These are phyloP conservation scores for Amaurobius ferox DNA, from an alignment of 2,888 invertebrate genomes.

Conservation along the genomic window DNA sequence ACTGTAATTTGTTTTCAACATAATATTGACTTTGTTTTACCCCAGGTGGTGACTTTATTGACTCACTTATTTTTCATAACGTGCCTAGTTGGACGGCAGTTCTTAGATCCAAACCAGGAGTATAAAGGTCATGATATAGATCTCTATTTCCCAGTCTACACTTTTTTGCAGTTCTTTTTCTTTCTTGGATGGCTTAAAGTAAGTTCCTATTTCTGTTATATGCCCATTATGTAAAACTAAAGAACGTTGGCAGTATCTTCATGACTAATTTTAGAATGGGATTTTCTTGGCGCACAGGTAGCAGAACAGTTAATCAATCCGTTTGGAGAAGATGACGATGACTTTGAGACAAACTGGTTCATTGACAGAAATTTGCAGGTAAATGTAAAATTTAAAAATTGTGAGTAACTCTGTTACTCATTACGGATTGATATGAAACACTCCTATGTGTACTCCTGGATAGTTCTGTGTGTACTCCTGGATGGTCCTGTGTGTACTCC, in stretches of 20 bases:
- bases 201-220: neutral
- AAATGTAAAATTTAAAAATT: conserved; percentile 34
- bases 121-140: conserved; percentile 75
- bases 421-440: too few relatives aligned
- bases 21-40: neutral
- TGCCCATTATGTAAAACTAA: too few relatives aligned
- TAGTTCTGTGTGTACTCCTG: too few relatives aligned
- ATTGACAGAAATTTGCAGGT: conserved; percentile 82
- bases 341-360: conserved; percentile 82
- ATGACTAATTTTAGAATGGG: too few relatives aligned
- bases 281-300: conserved; percentile 79
- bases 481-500: too few relatives aligned
- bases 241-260: too few relatives aligned
- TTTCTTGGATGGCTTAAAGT: conserved; percentile 83
- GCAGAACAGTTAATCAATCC: conserved; percentile 82
- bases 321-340: conserved; percentile 82
- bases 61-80: conserved; percentile 82
- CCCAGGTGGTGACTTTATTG: conserved; percentile 82
- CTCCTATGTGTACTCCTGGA: too few relatives aligned
- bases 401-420: too few relatives aligned
- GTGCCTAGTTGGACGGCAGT: conserved; percentile 81
- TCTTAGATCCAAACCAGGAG: conserved; percentile 81
- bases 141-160: conserved; percentile 81
- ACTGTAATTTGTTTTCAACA: too few relatives aligned
- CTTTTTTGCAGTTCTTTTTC: conserved; percentile 83